phyloP scores from a whole-genome alignment of 2,113 vertebrate genomes.

The Tylochromis polylepis region DNA sequence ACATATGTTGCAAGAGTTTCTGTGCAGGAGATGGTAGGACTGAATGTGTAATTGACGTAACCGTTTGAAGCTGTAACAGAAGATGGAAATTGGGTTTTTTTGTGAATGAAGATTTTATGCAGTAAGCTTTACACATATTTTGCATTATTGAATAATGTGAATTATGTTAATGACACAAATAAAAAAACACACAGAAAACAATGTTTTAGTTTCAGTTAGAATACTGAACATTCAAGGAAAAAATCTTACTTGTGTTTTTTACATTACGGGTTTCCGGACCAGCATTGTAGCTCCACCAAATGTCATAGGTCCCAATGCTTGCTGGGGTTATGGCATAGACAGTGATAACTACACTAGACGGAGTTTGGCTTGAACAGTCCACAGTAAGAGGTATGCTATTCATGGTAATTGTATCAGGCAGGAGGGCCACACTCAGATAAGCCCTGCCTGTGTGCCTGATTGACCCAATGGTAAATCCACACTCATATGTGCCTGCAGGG shows the following conservation, averaged over 20 bases:
- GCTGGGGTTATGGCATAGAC: constrained; percentile 9
- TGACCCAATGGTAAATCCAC: constrained; percentile 40
- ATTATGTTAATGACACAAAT: background rate
- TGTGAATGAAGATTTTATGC: background rate
- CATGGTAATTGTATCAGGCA: constrained; percentile 56
- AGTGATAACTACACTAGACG: no score
- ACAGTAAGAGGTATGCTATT: background rate
- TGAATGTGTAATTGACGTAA: background rate
- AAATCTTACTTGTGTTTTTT: background rate
- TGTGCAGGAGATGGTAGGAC: rapidly evolving
- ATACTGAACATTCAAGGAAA: background rate
- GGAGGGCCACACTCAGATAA: constrained; percentile 18
- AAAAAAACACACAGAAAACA: background rate
- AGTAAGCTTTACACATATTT: background rate
- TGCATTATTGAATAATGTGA: background rate
- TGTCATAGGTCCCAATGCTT: rapidly evolving
- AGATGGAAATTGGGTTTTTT: background rate
- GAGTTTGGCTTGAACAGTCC: rapidly evolving
- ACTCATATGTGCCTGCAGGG: constrained; percentile 55
- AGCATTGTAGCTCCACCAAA: background rate
- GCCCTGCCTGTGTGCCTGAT: constrained; percentile 41
- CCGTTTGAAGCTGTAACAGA: background rate
- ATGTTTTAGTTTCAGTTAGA: background rate
- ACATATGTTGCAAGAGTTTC: background rate
- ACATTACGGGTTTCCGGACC: rapidly evolving